phyloP scores from a whole-genome alignment of 2,888 invertebrate species.

The Imbricaverruca yamaguchii region DNA sequence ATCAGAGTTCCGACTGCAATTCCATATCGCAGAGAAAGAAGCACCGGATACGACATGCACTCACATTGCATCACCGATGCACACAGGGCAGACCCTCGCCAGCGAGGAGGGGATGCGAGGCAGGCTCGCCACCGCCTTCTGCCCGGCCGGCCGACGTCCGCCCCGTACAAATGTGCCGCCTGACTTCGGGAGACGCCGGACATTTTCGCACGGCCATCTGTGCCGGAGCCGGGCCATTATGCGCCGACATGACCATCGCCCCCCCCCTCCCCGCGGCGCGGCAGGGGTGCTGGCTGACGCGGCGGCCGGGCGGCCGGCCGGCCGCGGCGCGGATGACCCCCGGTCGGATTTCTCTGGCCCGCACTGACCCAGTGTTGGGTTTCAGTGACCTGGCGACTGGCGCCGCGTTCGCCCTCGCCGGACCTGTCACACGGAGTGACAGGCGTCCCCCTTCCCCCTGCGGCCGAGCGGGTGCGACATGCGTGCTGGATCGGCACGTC shows the following conservation, averaged over 20 bases:
- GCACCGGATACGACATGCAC: no score
- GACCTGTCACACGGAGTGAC: conserved; percentile 11
- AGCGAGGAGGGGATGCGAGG: no score
- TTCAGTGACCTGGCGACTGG: not conserved
- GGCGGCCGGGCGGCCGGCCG: not conserved
- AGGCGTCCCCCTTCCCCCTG: not conserved
- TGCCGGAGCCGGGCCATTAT: not conserved
- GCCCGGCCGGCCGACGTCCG: no score
- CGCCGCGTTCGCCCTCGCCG: not conserved
- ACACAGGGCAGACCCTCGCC: no score
- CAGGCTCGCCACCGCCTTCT: no score
- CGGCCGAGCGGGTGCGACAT: no score
- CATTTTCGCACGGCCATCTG: not conserved
- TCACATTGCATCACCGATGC: no score
- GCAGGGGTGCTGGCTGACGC: not conserved
- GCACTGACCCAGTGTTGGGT: not conserved
- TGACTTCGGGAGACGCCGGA: not conserved
- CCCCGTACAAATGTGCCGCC: not conserved
- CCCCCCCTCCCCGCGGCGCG: not conserved
- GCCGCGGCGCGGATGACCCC: not conserved
- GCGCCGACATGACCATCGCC: not conserved
- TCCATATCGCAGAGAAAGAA: no score
- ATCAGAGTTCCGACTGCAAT: no score
- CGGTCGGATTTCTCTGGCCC: not conserved
- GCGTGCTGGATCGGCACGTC: no score